phyloP scores from a whole-genome alignment of 2,113 vertebrate genomes.

The Tapirus terrestris region DNA sequence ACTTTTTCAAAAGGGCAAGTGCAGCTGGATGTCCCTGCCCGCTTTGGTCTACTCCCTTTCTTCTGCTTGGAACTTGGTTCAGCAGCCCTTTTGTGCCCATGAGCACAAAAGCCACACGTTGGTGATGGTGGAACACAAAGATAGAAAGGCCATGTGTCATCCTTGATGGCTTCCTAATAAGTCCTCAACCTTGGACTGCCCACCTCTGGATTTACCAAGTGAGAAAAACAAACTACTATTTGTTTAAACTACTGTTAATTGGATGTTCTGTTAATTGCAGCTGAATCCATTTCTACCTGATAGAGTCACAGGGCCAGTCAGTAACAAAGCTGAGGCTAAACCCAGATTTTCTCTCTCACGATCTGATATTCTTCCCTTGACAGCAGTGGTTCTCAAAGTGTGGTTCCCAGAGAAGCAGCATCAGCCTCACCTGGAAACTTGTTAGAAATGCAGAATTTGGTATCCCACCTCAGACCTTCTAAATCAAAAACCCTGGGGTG shows the following conservation, averaged over 20 bases:
- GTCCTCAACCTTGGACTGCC: background rate
- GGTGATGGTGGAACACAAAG: background rate
- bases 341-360: background rate
- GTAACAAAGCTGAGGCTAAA: background rate
- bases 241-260: background rate
- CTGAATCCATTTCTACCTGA: background rate
- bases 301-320: background rate
- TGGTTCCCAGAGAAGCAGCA: background rate
- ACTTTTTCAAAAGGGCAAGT: background rate
- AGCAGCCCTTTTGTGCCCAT: background rate
- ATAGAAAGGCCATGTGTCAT: background rate
- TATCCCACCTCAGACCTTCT: background rate
- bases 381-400: background rate
- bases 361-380: background rate
- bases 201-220: background rate
- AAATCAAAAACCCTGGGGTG: background rate
- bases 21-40: too few species aligned
- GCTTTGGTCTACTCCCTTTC: background rate
- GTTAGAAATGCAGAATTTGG: background rate
- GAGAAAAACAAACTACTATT: conserved; percentile 25
- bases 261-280: background rate
- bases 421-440: background rate
- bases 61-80: background rate
- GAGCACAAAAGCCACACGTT: background rate
- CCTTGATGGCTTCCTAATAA: background rate